These are phyloP conservation scores for Elmis aenea DNA, from an alignment of 2,888 invertebrate genomes.

Conservation along the genomic window DNA sequence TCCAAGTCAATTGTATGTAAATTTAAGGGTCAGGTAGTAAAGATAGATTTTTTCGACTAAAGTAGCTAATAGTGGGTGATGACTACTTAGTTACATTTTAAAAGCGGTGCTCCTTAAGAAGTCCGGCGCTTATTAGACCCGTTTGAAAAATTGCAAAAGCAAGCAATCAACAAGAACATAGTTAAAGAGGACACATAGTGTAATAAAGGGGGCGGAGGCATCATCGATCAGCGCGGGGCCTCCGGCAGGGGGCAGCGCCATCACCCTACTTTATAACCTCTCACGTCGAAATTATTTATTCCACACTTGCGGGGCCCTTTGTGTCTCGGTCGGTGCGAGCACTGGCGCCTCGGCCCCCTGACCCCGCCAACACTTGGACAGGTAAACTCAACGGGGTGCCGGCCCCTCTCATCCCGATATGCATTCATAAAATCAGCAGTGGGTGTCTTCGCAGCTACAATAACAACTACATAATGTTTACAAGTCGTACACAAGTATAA, in stretches of 20 bases:
- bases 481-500: no score
- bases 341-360: constrained; percentile 45
- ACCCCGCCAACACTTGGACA: constrained; percentile 22
- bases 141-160: no score
- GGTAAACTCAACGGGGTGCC: constrained; percentile 23
- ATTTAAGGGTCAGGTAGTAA: no score
- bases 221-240: constrained; percentile 15
- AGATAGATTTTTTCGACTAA: no score
- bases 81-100: no score
- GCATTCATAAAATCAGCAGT: not conserved
- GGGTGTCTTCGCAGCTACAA: not conserved
- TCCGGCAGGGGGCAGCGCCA: constrained; percentile 38
- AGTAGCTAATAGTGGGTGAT: no score
- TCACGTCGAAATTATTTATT: constrained; percentile 40
- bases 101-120: no score
- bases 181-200: constrained; percentile 4
- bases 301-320: constrained; percentile 41
- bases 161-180: constrained; percentile 3
- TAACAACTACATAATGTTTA: no score
- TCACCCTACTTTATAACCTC: constrained; percentile 50
- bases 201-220: no score
- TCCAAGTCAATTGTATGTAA: no score
- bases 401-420: constrained; percentile 22
- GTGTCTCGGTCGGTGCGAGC: constrained; percentile 51
- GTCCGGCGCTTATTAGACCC: no score